Base-by-base conservation (phyloP, 1,140 invertebrate species). In the Calosoma granatense region DNA sequence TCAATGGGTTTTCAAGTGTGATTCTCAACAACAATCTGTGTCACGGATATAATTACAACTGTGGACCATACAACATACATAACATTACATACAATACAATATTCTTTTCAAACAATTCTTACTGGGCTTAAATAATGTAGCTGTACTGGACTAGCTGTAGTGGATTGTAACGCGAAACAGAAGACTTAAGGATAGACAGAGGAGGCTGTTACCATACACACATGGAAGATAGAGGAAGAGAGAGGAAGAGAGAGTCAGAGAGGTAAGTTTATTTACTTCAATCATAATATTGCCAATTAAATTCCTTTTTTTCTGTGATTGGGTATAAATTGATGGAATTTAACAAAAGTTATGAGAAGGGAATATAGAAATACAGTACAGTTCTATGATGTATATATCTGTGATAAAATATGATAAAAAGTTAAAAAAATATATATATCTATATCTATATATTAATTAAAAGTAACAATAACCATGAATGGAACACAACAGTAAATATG, bases 321-420 rank as follows among this genome's bases (percentile, higher is more conserved):
- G 41, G 41, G 41, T 11, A 47, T 36, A 36, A 36, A 36, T 36
- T n/a, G 26, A 36, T 9, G 26, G 26, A 36, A 36, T 36, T 36
- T 36, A 6, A 36, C n/a, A n/a, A n/a, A n/a, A n/a, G 6, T 36
- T 36, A n/a, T 36, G 26, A 47, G 6, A 47, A 47, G 9, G 14
- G 26, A 30, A 30, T 30, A 30, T 30, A 6, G 4, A 47, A 17
- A 17, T 9, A 12, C 41, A 47, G 41, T 47, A 47, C 41, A 47
- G 41, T 47, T 47, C 14, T 11, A 47, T 47, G 41, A 47, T 47
- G 41, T 47, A 47, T 11, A 47, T 47, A 47, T 47, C 41, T 47
- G 41, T 47, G 41, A 47, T 47, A 47, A 47, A 47, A 47, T 47
- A 17, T 47, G 4, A 47, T 11, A 47, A 47, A 47, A 47, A 47